Percentiles rank a stretch among this genome's conserved stretches.
Evolutionary conservation across 37 sponge, comb jelly and placozoan genomes (phyloP).

Genomic region (Ianthella basta): DNA sequence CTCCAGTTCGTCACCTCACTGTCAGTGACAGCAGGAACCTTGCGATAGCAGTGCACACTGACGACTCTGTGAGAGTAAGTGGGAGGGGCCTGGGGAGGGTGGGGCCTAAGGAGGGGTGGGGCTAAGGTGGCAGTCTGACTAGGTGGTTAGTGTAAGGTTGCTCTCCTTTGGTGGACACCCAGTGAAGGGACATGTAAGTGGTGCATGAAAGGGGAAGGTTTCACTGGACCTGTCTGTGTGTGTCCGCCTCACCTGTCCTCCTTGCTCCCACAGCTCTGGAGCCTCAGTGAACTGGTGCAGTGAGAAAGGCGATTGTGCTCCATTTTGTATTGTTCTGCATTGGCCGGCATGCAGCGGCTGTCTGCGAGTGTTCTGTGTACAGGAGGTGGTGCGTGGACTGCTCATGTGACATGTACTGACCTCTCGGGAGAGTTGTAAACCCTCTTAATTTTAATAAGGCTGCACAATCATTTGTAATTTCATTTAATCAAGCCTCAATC

Average conservation of each 20-base stretch:
- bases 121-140: no score
- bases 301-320: neutral
- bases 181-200: no score
- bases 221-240: neutral
- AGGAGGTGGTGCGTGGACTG: no score
- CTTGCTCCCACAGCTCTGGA: slow-evolving; percentile 2
- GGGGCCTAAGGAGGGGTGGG: no score
- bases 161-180: no score
- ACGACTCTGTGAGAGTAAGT: slow-evolving; percentile 64
- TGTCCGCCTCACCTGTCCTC: neutral
- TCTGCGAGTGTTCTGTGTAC: neutral
- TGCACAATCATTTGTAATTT: no score
- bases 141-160: no score
- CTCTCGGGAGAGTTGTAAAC: no score
- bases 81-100: no score
- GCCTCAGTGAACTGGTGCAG: neutral
- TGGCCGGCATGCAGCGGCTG: neutral
- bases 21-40: slow-evolving; percentile 50
- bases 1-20: slow-evolving; percentile 23
- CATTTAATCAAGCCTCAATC: slow-evolving; percentile 1
- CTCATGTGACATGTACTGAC: no score
- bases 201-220: no score
- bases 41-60: slow-evolving; percentile 52
- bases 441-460: no score
- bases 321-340: neutral